phyloP scores from a whole-genome alignment of 2,113 vertebrate genomes.

The Rhinolophus sinicus region DNA sequence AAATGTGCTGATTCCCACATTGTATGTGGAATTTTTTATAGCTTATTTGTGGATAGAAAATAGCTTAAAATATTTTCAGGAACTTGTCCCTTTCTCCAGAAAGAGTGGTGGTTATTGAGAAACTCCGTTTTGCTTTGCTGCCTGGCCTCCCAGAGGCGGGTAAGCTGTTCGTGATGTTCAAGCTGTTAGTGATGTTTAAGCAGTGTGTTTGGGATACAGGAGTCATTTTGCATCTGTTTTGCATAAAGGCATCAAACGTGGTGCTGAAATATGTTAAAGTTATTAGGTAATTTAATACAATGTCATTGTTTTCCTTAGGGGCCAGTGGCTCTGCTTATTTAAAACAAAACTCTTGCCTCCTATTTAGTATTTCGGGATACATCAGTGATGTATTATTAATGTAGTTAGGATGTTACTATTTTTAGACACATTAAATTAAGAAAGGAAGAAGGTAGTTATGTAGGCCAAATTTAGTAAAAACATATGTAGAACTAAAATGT shows the following conservation, averaged over 20 bases:
- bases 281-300: conserved; percentile 22
- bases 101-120: conserved; percentile 47
- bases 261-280: not conserved
- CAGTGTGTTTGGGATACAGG: conserved; percentile 6
- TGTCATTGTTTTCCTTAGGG: conserved; percentile 30
- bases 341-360: conserved; percentile 18
- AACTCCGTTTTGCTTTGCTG: conserved; percentile 47
- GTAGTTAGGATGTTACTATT: conserved; percentile 32
- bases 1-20: not conserved
- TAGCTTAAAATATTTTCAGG: not conserved
- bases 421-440: conserved; percentile 56
- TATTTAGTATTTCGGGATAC: conserved; percentile 35
- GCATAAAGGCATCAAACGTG: conserved; percentile 23
- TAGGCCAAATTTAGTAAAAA: conserved; percentile 6
- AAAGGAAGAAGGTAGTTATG: not conserved
- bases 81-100: conserved; percentile 14
- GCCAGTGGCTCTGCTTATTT: not conserved
- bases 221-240: conserved; percentile 46
- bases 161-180: too few relatives aligned
- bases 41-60: conserved; percentile 33
- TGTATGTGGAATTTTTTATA: not conserved
- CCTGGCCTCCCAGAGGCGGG: too few relatives aligned
- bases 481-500: not conserved
- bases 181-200: conserved; percentile 12
- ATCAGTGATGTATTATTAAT: conserved; percentile 55